Conservation (phyloP, 2,888 invertebrate species). For the Melanostoma mellinum region DNA sequence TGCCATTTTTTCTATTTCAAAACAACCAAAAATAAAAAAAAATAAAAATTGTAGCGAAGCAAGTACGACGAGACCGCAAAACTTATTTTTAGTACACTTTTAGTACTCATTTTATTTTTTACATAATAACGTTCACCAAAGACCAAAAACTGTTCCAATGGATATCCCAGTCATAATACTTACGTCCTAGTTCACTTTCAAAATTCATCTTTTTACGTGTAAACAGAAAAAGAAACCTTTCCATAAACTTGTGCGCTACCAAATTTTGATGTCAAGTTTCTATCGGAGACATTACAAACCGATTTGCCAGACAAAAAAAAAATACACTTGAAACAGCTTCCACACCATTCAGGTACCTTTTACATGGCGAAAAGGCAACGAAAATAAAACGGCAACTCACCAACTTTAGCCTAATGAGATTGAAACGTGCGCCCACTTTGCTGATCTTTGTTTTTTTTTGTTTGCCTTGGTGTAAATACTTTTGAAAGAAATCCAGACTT, state of each 20-base stretch:
- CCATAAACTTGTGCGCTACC: constrained; percentile 13
- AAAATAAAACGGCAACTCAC: constrained; percentile 23
- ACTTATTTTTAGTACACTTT: too few species aligned
- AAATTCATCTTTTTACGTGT: not conserved
- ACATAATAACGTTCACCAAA: too few species aligned
- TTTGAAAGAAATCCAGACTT: constrained; percentile 64
- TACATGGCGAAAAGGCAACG: constrained; percentile 23
- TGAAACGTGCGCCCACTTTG: constrained; percentile 61
- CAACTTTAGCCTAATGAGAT: constrained; percentile 63
- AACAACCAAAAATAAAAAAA: not conserved
- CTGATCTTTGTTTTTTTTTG: constrained; percentile 24
- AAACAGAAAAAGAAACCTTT: not conserved
- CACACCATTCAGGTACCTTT: constrained; percentile 27
- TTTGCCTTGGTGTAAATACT: constrained; percentile 22
- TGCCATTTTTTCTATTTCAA: not conserved
- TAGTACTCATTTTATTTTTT: too few species aligned
- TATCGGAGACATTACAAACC: constrained; percentile 26
- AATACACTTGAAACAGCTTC: constrained; percentile 40
- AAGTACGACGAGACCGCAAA: too few species aligned
- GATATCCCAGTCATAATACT: too few species aligned
- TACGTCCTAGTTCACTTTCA: too few species aligned
- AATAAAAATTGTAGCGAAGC: not conserved
- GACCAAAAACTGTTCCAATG: too few species aligned
- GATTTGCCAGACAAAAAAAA: constrained; percentile 17
- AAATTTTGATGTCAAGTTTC: constrained; percentile 60